Evolutionary conservation across 2,797 vertebrate species (phyloP).

Genomic region (Apogon hyalosoma): DNA sequence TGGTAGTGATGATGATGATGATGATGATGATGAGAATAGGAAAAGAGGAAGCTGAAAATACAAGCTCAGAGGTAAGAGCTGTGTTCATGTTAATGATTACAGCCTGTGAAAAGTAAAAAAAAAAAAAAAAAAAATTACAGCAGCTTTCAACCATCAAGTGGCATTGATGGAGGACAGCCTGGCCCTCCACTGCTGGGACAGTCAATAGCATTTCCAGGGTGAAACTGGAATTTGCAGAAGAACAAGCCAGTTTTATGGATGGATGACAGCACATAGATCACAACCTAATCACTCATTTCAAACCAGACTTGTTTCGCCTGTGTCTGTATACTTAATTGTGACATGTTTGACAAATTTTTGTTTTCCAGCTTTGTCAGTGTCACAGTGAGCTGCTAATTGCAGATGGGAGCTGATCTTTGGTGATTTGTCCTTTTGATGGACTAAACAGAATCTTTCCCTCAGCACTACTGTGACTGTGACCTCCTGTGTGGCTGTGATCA

Average conservation of each 20-base stretch:
- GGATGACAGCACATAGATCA: slow-evolving; percentile 60
- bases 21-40: slow-evolving; percentile 30
- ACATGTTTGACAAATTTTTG: slow-evolving; percentile 34
- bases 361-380: slow-evolving; percentile 50
- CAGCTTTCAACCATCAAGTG: slow-evolving; percentile 25
- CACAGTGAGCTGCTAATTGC: slow-evolving; percentile 18
- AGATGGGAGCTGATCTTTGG: slow-evolving; percentile 1
- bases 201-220: slow-evolving; percentile 60
- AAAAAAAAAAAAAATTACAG: not conserved
- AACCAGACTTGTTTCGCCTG: slow-evolving; percentile 12
- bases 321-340: slow-evolving; percentile 28
- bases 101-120: slow-evolving; percentile 19
- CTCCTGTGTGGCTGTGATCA: slow-evolving; percentile 59
- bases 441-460: slow-evolving; percentile 25
- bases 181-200: slow-evolving; percentile 32
- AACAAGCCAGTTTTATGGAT: slow-evolving; percentile 35
- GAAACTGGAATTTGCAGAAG: slow-evolving; percentile 49
- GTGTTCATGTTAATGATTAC: not conserved
- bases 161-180: slow-evolving; percentile 49
- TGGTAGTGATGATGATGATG: slow-evolving; percentile 46
- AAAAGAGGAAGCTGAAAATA: slow-evolving; percentile 8
- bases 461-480: slow-evolving; percentile 65
- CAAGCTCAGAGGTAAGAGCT: not conserved
- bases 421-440: slow-evolving; percentile 44
- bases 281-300: slow-evolving; percentile 40